phyloP scores from a whole-genome alignment of 2,888 invertebrate species.

The Lumbricus terrestris region DNA sequence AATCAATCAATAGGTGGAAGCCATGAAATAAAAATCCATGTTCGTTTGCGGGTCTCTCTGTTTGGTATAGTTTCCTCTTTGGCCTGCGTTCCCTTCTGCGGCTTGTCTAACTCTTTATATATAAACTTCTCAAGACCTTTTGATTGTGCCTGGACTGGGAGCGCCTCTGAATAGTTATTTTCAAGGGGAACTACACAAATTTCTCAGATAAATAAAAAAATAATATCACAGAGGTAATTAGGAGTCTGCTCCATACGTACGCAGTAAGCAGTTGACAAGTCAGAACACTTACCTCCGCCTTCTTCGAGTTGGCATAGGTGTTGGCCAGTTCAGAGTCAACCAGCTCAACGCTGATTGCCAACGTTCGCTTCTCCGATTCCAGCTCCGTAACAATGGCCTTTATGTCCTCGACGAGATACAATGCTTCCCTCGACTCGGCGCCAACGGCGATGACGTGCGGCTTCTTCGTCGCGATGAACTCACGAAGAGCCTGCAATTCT shows the following conservation, averaged over 20 bases:
- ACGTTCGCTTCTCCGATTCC: conserved; percentile 76
- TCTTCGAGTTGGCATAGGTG: conserved; percentile 85
- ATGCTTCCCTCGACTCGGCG: conserved; percentile 70
- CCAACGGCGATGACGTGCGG: conserved; percentile 90
- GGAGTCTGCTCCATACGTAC: too few species aligned
- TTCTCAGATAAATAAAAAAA: too few species aligned
- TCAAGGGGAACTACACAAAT: too few species aligned
- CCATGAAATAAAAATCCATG: too few species aligned
- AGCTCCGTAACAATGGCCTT: conserved; percentile 41
- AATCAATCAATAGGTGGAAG: background rate
- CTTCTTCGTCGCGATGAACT: conserved; percentile 84
- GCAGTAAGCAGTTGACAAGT: background rate
- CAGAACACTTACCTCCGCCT: conserved; percentile 67
- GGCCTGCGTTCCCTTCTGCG: too few species aligned
- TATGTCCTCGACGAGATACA: conserved; percentile 63
- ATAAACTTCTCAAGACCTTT: too few species aligned
- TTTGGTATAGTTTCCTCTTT: too few species aligned
- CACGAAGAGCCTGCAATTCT: conserved; percentile 70
- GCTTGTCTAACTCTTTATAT: too few species aligned
- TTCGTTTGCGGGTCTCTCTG: too few species aligned
- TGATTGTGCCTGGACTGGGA: too few species aligned
- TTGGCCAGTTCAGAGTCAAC: conserved; percentile 90
- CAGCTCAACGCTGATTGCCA: conserved; percentile 82
- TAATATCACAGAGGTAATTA: too few species aligned
- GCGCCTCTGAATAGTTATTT: too few species aligned